Percentiles rank a stretch among this genome's conserved stretches.
Conservation (phyloP, 1,140 invertebrate genomes). For the Aphaenogaster ashmeadi region DNA sequence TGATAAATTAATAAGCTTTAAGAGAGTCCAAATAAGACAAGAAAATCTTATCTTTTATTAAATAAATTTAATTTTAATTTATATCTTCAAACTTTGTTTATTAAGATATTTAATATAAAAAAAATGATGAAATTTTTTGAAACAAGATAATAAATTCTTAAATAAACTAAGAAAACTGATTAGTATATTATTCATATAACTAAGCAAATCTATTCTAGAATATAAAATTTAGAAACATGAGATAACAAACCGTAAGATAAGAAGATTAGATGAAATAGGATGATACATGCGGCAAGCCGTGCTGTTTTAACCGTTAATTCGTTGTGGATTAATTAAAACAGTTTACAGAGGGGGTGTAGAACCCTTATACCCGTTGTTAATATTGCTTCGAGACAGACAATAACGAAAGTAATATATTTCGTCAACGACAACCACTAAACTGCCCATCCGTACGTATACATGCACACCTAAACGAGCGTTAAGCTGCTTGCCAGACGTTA, state of each 20-base stretch:
- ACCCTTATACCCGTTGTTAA: conserved; percentile 61
- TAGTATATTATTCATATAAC: background rate
- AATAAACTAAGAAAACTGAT: conserved; percentile 1
- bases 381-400: conserved; percentile 71
- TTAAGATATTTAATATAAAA: background rate
- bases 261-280: conserved; percentile 46
- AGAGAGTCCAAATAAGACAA: background rate
- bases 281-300: conserved; percentile 20
- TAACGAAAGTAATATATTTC: conserved; percentile 80
- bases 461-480: conserved; percentile 73
- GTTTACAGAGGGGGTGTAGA: conserved; percentile 59
- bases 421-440: conserved; percentile 73
- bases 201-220: background rate
- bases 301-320: conserved; percentile 75
- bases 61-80: background rate
- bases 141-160: background rate
- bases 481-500: conserved; percentile 77
- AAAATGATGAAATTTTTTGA: background rate
- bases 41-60: background rate
- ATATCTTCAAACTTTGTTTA: background rate
- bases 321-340: conserved; percentile 80
- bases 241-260: conserved; percentile 61
- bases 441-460: conserved; percentile 65
- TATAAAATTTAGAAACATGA: conserved; percentile 4
- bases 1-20: conserved; percentile 14